Conservation (phyloP, 2,797 vertebrate genomes). For the Galagoides demidoff region DNA sequence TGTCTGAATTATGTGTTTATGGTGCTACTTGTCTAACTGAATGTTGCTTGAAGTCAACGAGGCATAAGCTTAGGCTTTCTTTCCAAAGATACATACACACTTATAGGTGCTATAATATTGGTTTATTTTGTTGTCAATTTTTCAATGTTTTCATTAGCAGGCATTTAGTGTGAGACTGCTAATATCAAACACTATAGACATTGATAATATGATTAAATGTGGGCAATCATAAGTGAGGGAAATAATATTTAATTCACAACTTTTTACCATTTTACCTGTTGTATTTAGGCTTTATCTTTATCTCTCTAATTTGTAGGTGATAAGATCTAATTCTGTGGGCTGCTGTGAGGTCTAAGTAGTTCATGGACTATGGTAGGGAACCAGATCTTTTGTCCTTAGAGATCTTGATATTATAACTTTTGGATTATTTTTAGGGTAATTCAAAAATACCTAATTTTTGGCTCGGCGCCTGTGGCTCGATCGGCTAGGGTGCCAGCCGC, state of each 20-base stretch:
- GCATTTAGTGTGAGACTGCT: background rate
- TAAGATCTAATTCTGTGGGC: background rate
- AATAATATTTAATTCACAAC: background rate
- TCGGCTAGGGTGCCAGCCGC: no score
- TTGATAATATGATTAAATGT: background rate
- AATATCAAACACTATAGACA: background rate
- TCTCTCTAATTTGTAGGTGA: background rate
- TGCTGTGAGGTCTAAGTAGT: background rate
- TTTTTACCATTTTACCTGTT: background rate
- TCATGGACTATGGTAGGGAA: background rate
- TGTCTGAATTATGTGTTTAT: background rate
- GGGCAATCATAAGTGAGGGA: background rate
- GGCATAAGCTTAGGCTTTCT: background rate
- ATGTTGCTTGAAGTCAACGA: conserved; percentile 23
- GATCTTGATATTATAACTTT: background rate
- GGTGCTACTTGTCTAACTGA: background rate
- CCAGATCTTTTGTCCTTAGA: background rate
- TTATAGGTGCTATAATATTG: background rate
- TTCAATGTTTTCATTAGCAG: background rate
- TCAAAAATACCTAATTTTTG: conserved; percentile 34
- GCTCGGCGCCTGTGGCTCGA: no score
- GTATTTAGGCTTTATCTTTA: background rate
- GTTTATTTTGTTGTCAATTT: background rate
- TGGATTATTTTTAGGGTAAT: background rate
- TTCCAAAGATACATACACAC: background rate